Percentiles rank a stretch among this genome's conserved stretches.
phyloP scores from a whole-genome alignment of 2,113 vertebrate species.

The Heterotilapia buettikoferi region DNA sequence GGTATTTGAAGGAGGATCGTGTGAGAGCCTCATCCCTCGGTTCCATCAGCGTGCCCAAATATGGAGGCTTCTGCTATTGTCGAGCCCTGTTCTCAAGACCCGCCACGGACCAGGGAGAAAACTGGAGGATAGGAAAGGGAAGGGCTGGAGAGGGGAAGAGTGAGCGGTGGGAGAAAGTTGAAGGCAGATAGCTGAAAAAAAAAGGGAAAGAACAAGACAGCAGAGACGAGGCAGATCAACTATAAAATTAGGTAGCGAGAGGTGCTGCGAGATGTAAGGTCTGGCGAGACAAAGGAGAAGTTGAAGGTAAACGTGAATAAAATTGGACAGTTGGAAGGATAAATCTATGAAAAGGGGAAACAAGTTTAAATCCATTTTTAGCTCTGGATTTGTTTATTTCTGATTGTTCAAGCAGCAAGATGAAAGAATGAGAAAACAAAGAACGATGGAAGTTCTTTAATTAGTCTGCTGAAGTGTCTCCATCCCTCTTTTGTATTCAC shows the following conservation, averaged over 20 bases:
- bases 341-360: neutral
- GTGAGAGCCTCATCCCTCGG: conserved; percentile 47
- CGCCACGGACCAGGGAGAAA: conserved; percentile 42
- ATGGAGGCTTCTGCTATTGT: conserved; percentile 66
- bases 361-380: conserved; percentile 23
- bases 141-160: neutral
- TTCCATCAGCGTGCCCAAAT: conserved; percentile 69
- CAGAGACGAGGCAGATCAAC: neutral
- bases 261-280: neutral
- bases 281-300: neutral
- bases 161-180: conserved; percentile 11
- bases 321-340: neutral
- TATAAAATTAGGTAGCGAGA: neutral
- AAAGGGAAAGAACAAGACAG: neutral
- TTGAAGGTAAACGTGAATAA: neutral
- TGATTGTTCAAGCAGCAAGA: neutral
- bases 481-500: neutral
- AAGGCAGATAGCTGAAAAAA: neutral
- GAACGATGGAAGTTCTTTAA: neutral
- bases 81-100: conserved; percentile 56
- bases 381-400: conserved; percentile 32
- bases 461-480: neutral
- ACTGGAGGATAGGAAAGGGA: conserved; percentile 5
- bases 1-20: conserved; percentile 45
- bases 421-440: conserved; percentile 23